Evolutionary conservation across 2,888 invertebrate species (phyloP).

Genomic region (Stenoptilia bipunctidactyla): DNA sequence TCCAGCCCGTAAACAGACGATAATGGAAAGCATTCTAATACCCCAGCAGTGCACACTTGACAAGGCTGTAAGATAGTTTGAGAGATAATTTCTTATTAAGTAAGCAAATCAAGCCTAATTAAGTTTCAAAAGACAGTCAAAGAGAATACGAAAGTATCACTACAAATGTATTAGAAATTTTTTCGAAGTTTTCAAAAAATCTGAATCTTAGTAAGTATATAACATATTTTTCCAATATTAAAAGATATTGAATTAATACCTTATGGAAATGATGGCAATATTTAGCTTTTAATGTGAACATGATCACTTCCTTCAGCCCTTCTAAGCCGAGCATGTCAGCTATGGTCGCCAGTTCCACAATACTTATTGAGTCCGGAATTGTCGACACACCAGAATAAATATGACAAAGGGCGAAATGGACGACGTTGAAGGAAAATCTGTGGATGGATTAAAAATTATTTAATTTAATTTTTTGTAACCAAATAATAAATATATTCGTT

Average conservation of each 20-base stretch:
- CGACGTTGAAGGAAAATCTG: conserved; percentile 86
- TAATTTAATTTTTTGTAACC: no score
- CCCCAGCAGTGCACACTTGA: conserved; percentile 86
- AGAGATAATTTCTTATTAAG: no score
- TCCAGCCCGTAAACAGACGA: conserved; percentile 89
- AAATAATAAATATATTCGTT: no score
- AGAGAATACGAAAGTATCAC: no score
- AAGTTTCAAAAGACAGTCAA: no score
- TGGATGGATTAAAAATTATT: conserved; percentile 22
- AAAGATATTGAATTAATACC: no score
- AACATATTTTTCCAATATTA: no score
- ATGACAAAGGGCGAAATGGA: conserved; percentile 92
- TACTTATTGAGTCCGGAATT: conserved; percentile 87
- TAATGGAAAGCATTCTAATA: conserved; percentile 88
- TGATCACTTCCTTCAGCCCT: conserved; percentile 92
- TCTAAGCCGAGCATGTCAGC: conserved; percentile 92
- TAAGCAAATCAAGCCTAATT: no score
- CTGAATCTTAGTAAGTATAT: no score
- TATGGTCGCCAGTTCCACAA: conserved; percentile 88
- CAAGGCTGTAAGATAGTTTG: conserved; percentile 91
- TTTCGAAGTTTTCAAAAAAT: no score
- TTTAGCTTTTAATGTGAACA: conserved; percentile 86
- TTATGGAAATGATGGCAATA: conserved; percentile 96
- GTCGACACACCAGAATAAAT: conserved; percentile 94
- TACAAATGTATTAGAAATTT: no score